These are phyloP conservation scores for Penaeus japonicus DNA, from an alignment of 1,140 invertebrate species.

Conservation along the genomic window DNA sequence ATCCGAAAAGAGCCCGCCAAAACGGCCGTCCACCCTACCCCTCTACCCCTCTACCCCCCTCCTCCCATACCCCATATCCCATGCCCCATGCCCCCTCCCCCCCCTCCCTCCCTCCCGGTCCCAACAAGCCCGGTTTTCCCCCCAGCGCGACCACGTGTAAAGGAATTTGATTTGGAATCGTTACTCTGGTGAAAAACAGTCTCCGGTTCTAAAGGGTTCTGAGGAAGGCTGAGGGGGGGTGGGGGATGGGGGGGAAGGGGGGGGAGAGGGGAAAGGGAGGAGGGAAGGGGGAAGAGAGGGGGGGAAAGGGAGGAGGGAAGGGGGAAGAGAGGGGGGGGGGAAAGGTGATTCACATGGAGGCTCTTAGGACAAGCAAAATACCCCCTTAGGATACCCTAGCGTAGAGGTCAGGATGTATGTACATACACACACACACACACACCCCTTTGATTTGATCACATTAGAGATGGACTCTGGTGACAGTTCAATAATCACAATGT, in stretches of 20 bases:
- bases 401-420: not conserved
- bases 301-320: no score
- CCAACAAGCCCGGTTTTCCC: not conserved
- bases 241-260: no score
- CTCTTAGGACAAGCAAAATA: not conserved
- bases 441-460: conserved; percentile 40
- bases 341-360: conserved; percentile 8
- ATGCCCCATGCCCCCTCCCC: no score
- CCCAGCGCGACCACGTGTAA: conserved; percentile 38
- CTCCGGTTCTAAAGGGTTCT: conserved; percentile 42
- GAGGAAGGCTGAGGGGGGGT: not conserved
- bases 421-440: no score
- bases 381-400: not conserved
- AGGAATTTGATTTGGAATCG: conserved; percentile 45
- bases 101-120: not conserved
- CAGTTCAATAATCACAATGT: conserved; percentile 13
- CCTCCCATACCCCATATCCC: no score
- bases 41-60: no score
- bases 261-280: no score
- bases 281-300: no score
- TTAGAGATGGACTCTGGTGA: conserved; percentile 35
- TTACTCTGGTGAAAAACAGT: conserved; percentile 46
- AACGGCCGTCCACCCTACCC: no score
- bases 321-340: no score
- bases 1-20: no score